phyloP scores from a whole-genome alignment of 2,797 vertebrate genomes.

The Helicolenus hilgendorfi region DNA sequence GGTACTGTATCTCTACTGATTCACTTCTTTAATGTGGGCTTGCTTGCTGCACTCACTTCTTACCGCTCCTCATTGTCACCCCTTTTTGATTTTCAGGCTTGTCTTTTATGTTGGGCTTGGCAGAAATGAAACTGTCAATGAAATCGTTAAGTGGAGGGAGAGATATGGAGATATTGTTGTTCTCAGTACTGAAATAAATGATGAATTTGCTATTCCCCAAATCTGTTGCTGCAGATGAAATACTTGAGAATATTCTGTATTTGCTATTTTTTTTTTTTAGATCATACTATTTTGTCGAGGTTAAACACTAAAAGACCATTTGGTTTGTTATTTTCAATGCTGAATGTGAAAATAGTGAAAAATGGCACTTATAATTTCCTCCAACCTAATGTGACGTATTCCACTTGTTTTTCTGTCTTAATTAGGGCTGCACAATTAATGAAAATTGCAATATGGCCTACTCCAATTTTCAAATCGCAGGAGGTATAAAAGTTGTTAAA shows the following conservation, averaged over 20 bases:
- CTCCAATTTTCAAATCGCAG: no score
- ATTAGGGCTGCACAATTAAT: no score
- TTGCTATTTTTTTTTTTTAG: not conserved
- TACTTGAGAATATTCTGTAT: not conserved
- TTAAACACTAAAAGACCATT: not conserved
- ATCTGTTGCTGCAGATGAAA: not conserved
- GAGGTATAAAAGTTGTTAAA: no score
- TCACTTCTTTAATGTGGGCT: constrained; percentile 56
- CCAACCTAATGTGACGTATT: not conserved
- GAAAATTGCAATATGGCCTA: no score
- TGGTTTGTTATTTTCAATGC: not conserved
- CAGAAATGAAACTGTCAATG: not conserved
- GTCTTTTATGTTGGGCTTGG: not conserved
- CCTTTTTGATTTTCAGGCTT: not conserved
- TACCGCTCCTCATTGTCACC: not conserved
- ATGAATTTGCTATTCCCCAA: not conserved
- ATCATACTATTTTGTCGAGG: not conserved
- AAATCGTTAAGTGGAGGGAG: not conserved
- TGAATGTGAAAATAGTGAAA: not conserved
- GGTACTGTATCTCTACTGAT: constrained; percentile 46
- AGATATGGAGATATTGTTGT: not conserved
- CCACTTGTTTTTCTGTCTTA: no score
- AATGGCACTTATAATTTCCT: not conserved
- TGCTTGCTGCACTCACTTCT: constrained; percentile 5
- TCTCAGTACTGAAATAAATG: not conserved